Conservation (phyloP, 1,140 invertebrate genomes). For the Drosophila auraria region DNA sequence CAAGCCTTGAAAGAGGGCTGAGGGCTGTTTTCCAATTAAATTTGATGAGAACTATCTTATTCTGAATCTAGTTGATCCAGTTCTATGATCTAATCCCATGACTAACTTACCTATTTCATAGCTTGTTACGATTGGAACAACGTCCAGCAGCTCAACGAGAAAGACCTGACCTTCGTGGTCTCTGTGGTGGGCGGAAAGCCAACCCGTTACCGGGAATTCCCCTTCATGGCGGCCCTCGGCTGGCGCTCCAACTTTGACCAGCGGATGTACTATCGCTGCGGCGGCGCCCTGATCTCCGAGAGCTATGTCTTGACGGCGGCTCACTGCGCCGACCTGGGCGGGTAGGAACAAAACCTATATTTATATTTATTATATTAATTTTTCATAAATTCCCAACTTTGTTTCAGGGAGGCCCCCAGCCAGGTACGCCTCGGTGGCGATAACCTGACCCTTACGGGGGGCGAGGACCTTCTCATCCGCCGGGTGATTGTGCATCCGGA, state of each 20-base stretch:
- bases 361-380: too few species aligned
- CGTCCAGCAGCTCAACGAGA: slow-evolving; percentile 8
- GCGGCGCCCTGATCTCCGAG: slow-evolving; percentile 75
- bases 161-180: slow-evolving; percentile 24
- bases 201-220: slow-evolving; percentile 84
- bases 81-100: slow-evolving; percentile 14
- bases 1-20: neutral
- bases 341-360: slow-evolving; percentile 35
- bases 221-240: slow-evolving; percentile 85
- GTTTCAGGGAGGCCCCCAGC: slow-evolving; percentile 50
- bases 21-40: neutral
- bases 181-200: slow-evolving; percentile 83
- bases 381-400: neutral
- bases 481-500: slow-evolving; percentile 63
- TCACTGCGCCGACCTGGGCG: slow-evolving; percentile 77
- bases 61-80: neutral
- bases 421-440: slow-evolving; percentile 72
- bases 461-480: slow-evolving; percentile 51
- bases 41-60: neutral
- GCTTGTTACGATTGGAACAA: slow-evolving; percentile 44
- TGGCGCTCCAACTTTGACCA: slow-evolving; percentile 68
- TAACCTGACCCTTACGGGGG: slow-evolving; percentile 57
- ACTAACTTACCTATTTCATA: slow-evolving; percentile 15
- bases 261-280: slow-evolving; percentile 71
- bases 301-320: slow-evolving; percentile 83